Evolutionary conservation across 2,797 vertebrate genomes (phyloP).

Genomic region (Molossus alvarezi): DNA sequence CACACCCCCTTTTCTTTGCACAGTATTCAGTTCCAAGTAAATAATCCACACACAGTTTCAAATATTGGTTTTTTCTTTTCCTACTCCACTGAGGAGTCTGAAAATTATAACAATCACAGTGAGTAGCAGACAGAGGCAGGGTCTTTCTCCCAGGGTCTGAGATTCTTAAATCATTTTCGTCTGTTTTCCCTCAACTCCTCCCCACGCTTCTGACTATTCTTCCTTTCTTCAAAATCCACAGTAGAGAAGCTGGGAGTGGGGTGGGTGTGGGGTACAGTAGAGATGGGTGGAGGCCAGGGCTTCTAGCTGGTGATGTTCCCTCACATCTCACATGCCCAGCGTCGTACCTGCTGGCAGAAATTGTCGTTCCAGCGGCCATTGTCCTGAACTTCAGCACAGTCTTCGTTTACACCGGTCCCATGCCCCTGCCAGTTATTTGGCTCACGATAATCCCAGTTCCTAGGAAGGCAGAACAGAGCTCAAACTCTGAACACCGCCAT

Average conservation of each 20-base stretch:
- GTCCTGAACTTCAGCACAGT: slow-evolving; percentile 87
- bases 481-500: neutral
- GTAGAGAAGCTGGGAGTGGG: neutral
- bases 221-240: neutral
- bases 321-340: slow-evolving; percentile 90
- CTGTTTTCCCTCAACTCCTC: neutral
- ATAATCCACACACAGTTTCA: slow-evolving; percentile 36
- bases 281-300: neutral
- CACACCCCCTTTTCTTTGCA: neutral
- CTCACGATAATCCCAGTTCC: slow-evolving; percentile 88
- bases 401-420: slow-evolving; percentile 83
- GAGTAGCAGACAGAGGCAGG: neutral
- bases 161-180: neutral
- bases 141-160: neutral
- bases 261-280: rapidly evolving
- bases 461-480: slow-evolving; percentile 72
- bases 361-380: slow-evolving; percentile 90
- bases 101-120: neutral
- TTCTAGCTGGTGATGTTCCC: neutral
- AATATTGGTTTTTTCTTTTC: slow-evolving; percentile 1
- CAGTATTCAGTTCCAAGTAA: slow-evolving; percentile 54
- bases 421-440: slow-evolving; percentile 88
- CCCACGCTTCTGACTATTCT: neutral
- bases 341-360: slow-evolving; percentile 86
- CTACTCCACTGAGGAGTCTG: neutral